Percentiles rank a stretch among this genome's conserved stretches.
phyloP scores from a whole-genome alignment of 2,888 invertebrate species.

The Thymelicus sylvestris region DNA sequence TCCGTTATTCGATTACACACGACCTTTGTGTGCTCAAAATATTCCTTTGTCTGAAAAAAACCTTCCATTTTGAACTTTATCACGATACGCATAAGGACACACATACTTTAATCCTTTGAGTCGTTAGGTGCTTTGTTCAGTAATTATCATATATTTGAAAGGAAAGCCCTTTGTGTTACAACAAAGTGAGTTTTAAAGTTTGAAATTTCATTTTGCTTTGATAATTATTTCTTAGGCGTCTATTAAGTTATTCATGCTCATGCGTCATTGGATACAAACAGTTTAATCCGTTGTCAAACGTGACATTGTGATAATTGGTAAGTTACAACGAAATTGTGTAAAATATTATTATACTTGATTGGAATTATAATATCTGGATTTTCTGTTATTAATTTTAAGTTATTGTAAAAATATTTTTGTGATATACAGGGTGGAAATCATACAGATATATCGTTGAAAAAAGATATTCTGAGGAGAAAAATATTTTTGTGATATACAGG shows the following conservation, averaged over 20 bases:
- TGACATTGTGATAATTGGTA: no score
- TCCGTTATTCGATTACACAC: conserved; percentile 18
- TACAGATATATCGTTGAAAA: no score
- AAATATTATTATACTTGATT: no score
- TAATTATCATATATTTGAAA: conserved; percentile 58
- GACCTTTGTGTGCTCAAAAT: conserved; percentile 20
- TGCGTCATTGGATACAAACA: background rate
- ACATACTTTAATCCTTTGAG: background rate
- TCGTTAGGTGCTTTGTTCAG: conserved; percentile 41
- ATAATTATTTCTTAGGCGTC: conserved; percentile 27
- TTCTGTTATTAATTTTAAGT: no score
- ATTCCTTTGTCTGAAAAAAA: conserved; percentile 9
- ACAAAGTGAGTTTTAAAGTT: conserved; percentile 52
- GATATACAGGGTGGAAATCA: no score
- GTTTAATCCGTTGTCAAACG: background rate
- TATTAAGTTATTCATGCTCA: conserved; percentile 19
- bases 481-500: no score
- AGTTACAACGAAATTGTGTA: no score
- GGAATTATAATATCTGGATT: no score
- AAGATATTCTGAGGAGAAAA: no score
- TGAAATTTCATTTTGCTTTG: conserved; percentile 44
- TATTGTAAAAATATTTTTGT: no score
- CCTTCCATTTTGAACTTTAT: conserved; percentile 6
- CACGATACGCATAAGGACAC: conserved; percentile 2
- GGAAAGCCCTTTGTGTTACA: conserved; percentile 52